phyloP scores from a whole-genome alignment of 2,888 invertebrate species.

The Drosophila dives region DNA sequence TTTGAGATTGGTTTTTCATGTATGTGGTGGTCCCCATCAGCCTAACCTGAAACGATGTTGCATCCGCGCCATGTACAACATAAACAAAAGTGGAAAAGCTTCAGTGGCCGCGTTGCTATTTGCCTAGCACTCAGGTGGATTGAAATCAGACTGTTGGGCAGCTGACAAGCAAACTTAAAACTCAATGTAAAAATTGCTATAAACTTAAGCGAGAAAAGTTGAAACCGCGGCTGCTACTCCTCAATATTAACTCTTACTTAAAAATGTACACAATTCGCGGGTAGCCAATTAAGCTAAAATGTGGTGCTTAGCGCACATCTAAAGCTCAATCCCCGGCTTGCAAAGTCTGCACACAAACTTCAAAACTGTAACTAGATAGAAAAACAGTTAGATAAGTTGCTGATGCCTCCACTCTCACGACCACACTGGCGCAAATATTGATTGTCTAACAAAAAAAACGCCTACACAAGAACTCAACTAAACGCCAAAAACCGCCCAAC shows the following conservation, averaged over 20 bases:
- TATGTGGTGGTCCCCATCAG: conserved; percentile 28
- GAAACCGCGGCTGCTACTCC: conserved; percentile 32
- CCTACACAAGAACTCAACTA: conserved; percentile 39
- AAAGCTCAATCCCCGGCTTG: conserved; percentile 23
- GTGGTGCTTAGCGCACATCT: conserved; percentile 61
- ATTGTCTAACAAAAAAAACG: conserved; percentile 73
- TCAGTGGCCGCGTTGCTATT: conserved; percentile 28
- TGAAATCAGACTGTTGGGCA: conserved; percentile 14
- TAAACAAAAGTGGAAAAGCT: conserved; percentile 37
- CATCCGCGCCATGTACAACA: conserved; percentile 21
- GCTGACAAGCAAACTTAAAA: conserved; percentile 34
- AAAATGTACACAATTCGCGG: conserved; percentile 72
- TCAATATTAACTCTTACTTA: conserved; percentile 77
- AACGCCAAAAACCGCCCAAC: conserved; percentile 12
- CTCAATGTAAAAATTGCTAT: conserved; percentile 69
- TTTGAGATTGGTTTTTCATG: conserved; percentile 65
- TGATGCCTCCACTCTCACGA: conserved; percentile 10
- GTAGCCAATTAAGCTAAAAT: conserved; percentile 76
- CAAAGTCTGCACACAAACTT: conserved; percentile 59
- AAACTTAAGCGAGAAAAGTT: conserved; percentile 41
- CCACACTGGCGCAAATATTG: conserved; percentile 71
- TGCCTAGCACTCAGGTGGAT: conserved; percentile 54
- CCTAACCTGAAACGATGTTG: conserved; percentile 21
- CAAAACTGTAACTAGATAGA: conserved; percentile 69
- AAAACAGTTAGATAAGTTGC: conserved; percentile 66